Conservation (phyloP, 2,113 vertebrate species). For the Podarcis raffonei region DNA sequence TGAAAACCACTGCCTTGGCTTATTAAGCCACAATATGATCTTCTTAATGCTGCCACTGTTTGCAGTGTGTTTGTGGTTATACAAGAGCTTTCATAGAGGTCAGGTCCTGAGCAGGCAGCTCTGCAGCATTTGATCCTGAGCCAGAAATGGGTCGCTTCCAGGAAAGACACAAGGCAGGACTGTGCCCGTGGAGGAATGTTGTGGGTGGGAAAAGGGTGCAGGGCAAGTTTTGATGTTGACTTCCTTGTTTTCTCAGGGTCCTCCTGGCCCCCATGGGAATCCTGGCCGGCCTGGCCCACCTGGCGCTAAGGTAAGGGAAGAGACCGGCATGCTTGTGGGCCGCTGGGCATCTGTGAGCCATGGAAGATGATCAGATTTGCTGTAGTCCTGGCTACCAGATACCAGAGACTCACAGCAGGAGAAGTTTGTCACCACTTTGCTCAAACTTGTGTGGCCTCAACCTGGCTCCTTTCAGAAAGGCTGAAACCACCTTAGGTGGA, state of each 20-base stretch:
- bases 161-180: background rate
- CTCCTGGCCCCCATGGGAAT: slow-evolving; percentile 90
- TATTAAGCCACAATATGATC: too few species aligned
- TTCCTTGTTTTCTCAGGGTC: slow-evolving; percentile 81
- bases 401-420: background rate
- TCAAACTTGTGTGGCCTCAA: background rate
- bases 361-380: background rate
- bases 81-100: too few species aligned
- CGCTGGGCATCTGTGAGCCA: background rate
- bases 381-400: background rate
- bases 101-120: background rate
- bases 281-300: slow-evolving; percentile 86
- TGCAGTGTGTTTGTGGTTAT: too few species aligned
- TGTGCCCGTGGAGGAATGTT: background rate
- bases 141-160: background rate
- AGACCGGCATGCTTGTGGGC: background rate
- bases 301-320: slow-evolving; percentile 85
- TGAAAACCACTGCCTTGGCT: too few species aligned
- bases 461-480: background rate
- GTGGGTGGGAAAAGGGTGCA: too few species aligned
- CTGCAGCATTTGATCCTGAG: too few species aligned
- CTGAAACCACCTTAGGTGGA: background rate
- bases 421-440: background rate
- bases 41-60: too few species aligned
- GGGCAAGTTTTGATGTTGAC: background rate